A percentile compares a stretch with the other conserved stretches of the same genome.
phyloP scores from a whole-genome alignment of 2,113 vertebrate genomes.

The Eudyptes chrysolophus region DNA sequence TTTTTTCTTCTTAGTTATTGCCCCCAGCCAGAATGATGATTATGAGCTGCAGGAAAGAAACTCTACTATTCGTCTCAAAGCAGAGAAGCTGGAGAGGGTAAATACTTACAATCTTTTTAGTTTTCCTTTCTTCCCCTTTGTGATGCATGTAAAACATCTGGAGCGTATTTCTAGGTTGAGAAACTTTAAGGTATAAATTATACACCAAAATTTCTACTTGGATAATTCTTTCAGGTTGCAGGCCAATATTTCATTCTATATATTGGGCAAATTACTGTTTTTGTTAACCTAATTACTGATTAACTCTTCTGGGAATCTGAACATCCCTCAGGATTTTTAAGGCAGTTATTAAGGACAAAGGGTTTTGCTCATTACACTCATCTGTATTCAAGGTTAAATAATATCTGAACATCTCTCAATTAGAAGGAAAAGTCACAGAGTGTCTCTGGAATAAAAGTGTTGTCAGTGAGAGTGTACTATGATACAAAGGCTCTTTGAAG shows the following conservation, averaged over 20 bases:
- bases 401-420: slow-evolving; percentile 50
- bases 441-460: slow-evolving; percentile 34
- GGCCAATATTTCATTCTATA: not conserved
- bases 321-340: slow-evolving; percentile 18
- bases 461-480: slow-evolving; percentile 2
- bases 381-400: slow-evolving; percentile 52
- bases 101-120: slow-evolving; percentile 11
- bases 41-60: slow-evolving; percentile 62
- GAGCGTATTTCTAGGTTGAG: not conserved
- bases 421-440: slow-evolving; percentile 11
- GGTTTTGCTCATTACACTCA: slow-evolving; percentile 1
- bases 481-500: slow-evolving; percentile 53
- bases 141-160: not conserved
- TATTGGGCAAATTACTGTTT: slow-evolving; percentile 19
- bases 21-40: slow-evolving; percentile 50
- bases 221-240: not conserved
- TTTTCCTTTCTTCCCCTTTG: not conserved
- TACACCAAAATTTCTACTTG: not conserved
- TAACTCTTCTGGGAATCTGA: slow-evolving; percentile 11
- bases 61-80: slow-evolving; percentile 72
- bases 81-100: slow-evolving; percentile 88
- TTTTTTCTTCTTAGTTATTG: slow-evolving; percentile 63
- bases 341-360: slow-evolving; percentile 37
- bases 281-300: slow-evolving; percentile 53
- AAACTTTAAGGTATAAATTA: not conserved